Base-by-base conservation (phyloP, 2,888 invertebrate species). In the Antitype chi region DNA sequence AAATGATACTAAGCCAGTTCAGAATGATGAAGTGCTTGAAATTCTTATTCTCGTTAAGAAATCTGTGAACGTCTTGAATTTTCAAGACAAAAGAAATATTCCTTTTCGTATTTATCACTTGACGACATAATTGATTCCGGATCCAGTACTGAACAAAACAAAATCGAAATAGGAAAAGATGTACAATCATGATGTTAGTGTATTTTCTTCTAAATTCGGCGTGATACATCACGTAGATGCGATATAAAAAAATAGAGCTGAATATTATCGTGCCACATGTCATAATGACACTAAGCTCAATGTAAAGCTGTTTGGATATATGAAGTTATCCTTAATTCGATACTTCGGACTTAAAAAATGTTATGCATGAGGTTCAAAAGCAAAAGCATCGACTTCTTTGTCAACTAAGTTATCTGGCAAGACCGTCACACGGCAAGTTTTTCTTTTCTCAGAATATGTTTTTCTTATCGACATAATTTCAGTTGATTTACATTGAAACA, bases 1-100 rank as follows among this genome's bases (percentile, higher is more conserved):
- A 52, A 20, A 80, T 62, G 9, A 78, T n/a, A 43, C 59, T 81
- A 4, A 78, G 23, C 78, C 78, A 78, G 62, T 80, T 78, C 2
- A 47, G 3, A 57, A 78, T 23, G 17, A 62, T 52, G 17, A 67
- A 78, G 4, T 49, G 38, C 28, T 78, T 80, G 28, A 73, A 55
- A 28, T 62, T 60, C 23, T n/a, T 23, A 1, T 66, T 80, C 5
- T 38, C 49, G 15, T 62, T 62, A 17, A 78, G 55, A 73, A 59
- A 67, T 66, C 66, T 74, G 38, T 78, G 78, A 66, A 73, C 20
- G n/a, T 62, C 17, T 67, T 78, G 81, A 20, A 78, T 28, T 81
- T 80, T 78, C 1, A 78, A 59, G 6, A 78, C 74, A 4, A 80
- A 55, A 0, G n/a, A 62, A 13, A 78, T 74, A 52, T 78, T 67